phyloP scores from a whole-genome alignment of 2,888 invertebrate genomes.

The Choristoneura rosaceana region DNA sequence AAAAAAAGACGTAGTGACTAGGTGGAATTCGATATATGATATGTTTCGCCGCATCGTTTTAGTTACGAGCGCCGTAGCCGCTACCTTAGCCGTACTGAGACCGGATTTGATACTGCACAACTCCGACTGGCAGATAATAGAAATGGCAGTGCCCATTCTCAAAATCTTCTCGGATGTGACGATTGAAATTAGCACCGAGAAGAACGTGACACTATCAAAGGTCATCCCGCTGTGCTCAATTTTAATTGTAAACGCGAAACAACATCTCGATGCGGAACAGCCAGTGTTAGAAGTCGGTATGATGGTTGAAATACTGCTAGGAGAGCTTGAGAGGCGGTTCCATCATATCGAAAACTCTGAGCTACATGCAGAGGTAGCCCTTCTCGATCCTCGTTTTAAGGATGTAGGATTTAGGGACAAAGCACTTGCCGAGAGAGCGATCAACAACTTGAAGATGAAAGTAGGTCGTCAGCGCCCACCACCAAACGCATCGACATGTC shows the following conservation, averaged over 20 bases:
- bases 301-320: background rate
- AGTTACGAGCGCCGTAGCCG: too few species aligned
- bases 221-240: constrained; percentile 5
- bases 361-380: background rate
- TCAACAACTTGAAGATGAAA: background rate
- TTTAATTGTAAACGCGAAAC: background rate
- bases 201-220: background rate
- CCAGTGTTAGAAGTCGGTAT: background rate
- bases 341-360: background rate
- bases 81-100: too few species aligned
- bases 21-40: too few species aligned
- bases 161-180: background rate
- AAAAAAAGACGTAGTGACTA: too few species aligned
- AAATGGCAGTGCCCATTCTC: background rate
- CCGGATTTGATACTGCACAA: too few species aligned
- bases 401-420: background rate
- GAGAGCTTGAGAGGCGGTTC: background rate
- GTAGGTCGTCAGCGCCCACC: background rate
- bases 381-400: background rate
- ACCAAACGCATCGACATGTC: background rate
- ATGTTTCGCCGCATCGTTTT: too few species aligned
- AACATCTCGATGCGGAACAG: too few species aligned
- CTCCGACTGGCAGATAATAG: too few species aligned
- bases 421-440: background rate
- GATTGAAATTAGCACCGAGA: background rate